Evolutionary conservation across 2,888 invertebrate genomes (phyloP), one percentile per base, ranked within the genome.

Genomic region (Acronicta leporina): DNA sequence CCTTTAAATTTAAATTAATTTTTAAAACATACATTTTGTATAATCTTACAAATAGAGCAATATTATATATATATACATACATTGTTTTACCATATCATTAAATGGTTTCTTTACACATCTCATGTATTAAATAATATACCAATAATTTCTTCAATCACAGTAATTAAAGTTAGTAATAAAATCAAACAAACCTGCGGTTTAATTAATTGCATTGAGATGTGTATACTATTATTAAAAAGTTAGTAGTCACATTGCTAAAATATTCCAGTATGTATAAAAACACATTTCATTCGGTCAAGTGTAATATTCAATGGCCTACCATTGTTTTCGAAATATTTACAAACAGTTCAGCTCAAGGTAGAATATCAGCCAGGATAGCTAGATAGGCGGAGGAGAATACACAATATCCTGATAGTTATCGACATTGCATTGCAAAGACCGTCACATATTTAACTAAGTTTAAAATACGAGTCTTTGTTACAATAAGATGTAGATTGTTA

Each of bases 391-490:
- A 69, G 20, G 55, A 63, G 55, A 55, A 38, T 55, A 40, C 51
- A 44, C 64, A 63, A 63, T 48, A 30, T 48, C 50, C 51, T 69
- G 20, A 1, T 35, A n/a, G 5, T 5, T 47, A 61, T 46, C 61
- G 61, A 47, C 51, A 46, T 49, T 40, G 42, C 27, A 33, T 48
- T 40, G 44, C 60, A 63, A 52, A 48, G 67, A 77, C 77, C 77
- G 77, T 77, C 77, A 77, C 71, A 77, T 77, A 71, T 59, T 59
- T 20, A 20, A 20, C 20, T 20, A 20, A 20, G 20, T 20, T 20
- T 20, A 4, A 4, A 20, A 20, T 20, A 20, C 20, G 20, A 20
- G 20, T 20, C 2, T 3, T 20, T 20, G 2, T 27, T 27, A 27
- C 27, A 27, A 27, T 35, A 55, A 55, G 49, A 20, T 20, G 4